Evolutionary conservation across 2,797 vertebrate species (phyloP), one percentile per base, ranked within the genome.

Genomic region (Ammospiza maritima): DNA sequence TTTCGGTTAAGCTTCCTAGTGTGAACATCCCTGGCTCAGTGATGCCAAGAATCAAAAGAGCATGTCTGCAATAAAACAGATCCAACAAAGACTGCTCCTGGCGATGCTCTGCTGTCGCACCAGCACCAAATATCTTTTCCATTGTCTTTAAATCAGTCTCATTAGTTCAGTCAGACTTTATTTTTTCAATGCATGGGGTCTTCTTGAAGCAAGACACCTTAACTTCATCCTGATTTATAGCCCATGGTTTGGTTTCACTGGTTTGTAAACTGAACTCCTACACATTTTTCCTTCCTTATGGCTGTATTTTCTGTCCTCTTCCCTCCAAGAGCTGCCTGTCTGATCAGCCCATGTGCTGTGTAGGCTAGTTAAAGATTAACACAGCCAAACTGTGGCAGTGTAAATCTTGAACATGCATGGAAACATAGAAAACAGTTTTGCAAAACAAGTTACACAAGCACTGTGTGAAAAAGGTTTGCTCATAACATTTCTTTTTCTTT

Each of bases 251-350:
- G 65, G 76, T 94, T 96, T 92, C 62, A 79, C 34, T 96, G 85
- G 48, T 95, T 95, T 94, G 95, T 94, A 97, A 95, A 94, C 89
- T 77, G 80, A 96, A 82, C 74, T 90, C 94, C 93, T 94, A 94
- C 89, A 79, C 5, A 54, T 91, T 95, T 96, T 95, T 91, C 71
- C 65, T 94, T 81, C 88, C 93, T 95, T 94, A 94, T 82, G 89
- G 94, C 60, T 82, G 50, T 82, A 90, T 96, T 96, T 96, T 94
- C 67, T 77, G 80, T 90, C 74, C 61, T 82, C 32, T 85, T 93
- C 81, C 42, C 53, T 89, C 77, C 61, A 30, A 61, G 71, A 88
- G 64, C 71, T 81, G 83, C 75, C 66, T 90, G 36, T 77, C 62
- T 95, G 76, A 90, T 88, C 80, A 90, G 67, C 60, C 67, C 70